Percentiles rank a stretch among this genome's conserved stretches.
Conservation (phyloP, 2,797 vertebrate genomes). For the Austrolebias charrua region DNA sequence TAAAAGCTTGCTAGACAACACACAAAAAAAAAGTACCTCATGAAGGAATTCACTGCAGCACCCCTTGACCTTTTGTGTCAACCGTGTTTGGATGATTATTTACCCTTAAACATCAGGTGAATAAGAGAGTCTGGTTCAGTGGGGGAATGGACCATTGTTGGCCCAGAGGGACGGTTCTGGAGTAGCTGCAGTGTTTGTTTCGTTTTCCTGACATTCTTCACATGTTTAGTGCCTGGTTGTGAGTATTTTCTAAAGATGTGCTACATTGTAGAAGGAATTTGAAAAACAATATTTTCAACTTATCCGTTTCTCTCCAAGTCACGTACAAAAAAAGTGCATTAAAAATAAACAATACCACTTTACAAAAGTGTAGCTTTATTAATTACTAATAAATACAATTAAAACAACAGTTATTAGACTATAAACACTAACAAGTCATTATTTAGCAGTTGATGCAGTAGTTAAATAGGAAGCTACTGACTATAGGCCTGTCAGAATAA, state of each 20-base stretch:
- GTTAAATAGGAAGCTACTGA: no score
- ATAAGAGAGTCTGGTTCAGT: conserved; percentile 20
- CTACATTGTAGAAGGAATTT: conserved; percentile 11
- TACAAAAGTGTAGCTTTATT: no score
- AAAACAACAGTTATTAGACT: no score
- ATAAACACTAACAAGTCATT: no score
- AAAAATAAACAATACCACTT: no score
- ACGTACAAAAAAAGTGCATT: no score
- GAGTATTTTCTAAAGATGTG: background rate
- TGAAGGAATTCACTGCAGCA: conserved; percentile 43
- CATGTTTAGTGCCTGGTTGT: background rate
- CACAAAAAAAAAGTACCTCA: conserved; percentile 21
- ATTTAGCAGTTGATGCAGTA: no score
- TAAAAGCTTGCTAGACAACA: conserved; percentile 46
- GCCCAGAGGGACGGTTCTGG: conserved; percentile 3
- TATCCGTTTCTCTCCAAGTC: no score
- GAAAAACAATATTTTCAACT: background rate
- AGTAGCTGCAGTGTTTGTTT: conserved; percentile 18
- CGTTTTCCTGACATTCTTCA: conserved; percentile 11
- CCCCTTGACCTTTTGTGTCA: conserved; percentile 57
- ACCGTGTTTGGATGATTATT: conserved; percentile 52
- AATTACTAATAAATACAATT: no score
- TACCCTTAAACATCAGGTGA: conserved; percentile 48
- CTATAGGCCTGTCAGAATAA: no score
- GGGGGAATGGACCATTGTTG: conserved; percentile 20